Percentiles rank a stretch among this genome's conserved stretches.
These are phyloP conservation scores for Bhutanitis thaidina DNA, from an alignment of 2,888 invertebrate genomes.

Conservation along the genomic window DNA sequence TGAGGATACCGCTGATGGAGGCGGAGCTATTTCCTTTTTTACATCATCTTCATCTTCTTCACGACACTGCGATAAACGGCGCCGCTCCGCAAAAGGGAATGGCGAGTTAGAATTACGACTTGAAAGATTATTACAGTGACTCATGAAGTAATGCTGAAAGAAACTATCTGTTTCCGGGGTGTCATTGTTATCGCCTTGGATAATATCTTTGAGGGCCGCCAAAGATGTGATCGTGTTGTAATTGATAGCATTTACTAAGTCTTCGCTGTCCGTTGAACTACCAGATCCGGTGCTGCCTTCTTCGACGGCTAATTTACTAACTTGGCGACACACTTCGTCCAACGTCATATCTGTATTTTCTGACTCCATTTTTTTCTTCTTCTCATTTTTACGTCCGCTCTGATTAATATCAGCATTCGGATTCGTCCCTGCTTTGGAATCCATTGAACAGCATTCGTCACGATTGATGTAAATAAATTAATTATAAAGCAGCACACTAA, in stretches of 20 bases:
- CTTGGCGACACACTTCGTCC: constrained; percentile 42
- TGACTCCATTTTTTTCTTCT: constrained; percentile 57
- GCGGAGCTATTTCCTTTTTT: constrained; percentile 48
- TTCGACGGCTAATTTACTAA: constrained; percentile 38
- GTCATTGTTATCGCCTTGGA: constrained; percentile 80
- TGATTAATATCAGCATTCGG: constrained; percentile 49
- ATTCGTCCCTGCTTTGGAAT: constrained; percentile 50
- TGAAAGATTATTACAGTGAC: constrained; percentile 85
- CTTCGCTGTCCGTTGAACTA: constrained; percentile 82
- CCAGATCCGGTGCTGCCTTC: constrained; percentile 42
- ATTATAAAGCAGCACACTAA: constrained; percentile 33
- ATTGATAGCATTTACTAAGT: constrained; percentile 83
- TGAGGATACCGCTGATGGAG: constrained; percentile 34
- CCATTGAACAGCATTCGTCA: constrained; percentile 66
- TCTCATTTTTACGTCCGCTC: constrained; percentile 59
- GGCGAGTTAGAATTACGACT: constrained; percentile 75
- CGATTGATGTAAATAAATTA: constrained; percentile 32
- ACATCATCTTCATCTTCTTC: constrained; percentile 91
- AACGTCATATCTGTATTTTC: constrained; percentile 34
- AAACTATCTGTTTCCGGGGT: constrained; percentile 80
- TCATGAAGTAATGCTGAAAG: constrained; percentile 86
- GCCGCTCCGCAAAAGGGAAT: constrained; percentile 78
- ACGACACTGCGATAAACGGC: constrained; percentile 89
- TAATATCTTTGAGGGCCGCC: constrained; percentile 84
- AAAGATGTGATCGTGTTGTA: constrained; percentile 85